These are phyloP conservation scores for Dromius quadrimaculatus DNA, from an alignment of 2,888 invertebrate genomes.

Conservation along the genomic window DNA sequence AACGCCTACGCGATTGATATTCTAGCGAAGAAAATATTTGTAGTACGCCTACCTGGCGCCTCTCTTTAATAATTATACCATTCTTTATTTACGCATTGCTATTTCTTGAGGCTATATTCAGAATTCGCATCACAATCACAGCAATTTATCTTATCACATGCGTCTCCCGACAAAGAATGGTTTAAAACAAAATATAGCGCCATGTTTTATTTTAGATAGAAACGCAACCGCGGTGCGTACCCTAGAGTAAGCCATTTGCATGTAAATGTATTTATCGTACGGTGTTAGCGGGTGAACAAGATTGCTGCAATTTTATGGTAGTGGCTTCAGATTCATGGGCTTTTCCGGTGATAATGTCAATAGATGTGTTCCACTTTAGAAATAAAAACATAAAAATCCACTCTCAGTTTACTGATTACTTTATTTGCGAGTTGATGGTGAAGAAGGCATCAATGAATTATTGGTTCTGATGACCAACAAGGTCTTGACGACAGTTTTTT, in stretches of 20 bases:
- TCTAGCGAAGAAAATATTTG: too few species aligned
- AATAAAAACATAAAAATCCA: not conserved
- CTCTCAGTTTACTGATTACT: too few species aligned
- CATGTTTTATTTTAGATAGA: constrained; percentile 33
- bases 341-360: constrained; percentile 29
- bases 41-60: too few species aligned
- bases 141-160: too few species aligned
- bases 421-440: too few species aligned
- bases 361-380: not conserved
- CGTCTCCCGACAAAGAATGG: constrained; percentile 20
- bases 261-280: constrained; percentile 42
- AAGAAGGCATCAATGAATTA: too few species aligned
- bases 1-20: too few species aligned
- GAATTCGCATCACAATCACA: not conserved
- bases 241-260: constrained; percentile 41
- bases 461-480: too few species aligned
- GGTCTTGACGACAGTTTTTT: too few species aligned
- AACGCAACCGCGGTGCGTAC: not conserved
- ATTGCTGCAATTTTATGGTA: constrained; percentile 36
- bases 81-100: too few species aligned
- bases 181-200: constrained; percentile 40
- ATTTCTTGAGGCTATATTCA: too few species aligned
- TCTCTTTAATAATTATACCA: too few species aligned
- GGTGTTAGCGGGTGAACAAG: constrained; percentile 30
- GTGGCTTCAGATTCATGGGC: constrained; percentile 27